phyloP scores from a whole-genome alignment of 2,113 vertebrate genomes.

The Podilymbus podiceps region DNA sequence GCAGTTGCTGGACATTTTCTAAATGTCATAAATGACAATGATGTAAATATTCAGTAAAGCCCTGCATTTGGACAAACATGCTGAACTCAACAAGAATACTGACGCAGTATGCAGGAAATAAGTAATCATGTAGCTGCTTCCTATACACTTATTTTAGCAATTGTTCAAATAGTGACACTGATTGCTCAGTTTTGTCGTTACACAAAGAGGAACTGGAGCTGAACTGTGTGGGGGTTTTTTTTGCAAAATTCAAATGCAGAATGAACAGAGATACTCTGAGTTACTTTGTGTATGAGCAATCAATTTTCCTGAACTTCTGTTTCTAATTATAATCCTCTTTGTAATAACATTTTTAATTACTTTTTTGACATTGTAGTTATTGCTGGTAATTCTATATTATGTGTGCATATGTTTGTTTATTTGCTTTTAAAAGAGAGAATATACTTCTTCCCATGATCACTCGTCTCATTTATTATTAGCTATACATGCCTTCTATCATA shows the following conservation, averaged over 20 bases:
- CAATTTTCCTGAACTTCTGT: background rate
- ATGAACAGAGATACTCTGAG: background rate
- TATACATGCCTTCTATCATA: background rate
- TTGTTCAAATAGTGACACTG: slow-evolving; percentile 7
- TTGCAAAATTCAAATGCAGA: background rate
- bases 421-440: background rate
- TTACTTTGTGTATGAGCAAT: background rate
- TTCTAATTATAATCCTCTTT: background rate
- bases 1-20: background rate
- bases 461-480: background rate
- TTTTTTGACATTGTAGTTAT: background rate
- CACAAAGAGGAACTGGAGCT: background rate
- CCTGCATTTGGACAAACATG: background rate
- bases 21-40: background rate
- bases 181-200: background rate
- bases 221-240: background rate
- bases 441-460: background rate
- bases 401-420: background rate
- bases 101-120: background rate
- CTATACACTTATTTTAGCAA: background rate
- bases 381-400: background rate
- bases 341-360: background rate
- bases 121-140: slow-evolving; percentile 14
- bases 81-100: slow-evolving; percentile 18
- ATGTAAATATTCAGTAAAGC: background rate